phyloP scores from a whole-genome alignment of 2,888 invertebrate species.

The Netelia virgata region DNA sequence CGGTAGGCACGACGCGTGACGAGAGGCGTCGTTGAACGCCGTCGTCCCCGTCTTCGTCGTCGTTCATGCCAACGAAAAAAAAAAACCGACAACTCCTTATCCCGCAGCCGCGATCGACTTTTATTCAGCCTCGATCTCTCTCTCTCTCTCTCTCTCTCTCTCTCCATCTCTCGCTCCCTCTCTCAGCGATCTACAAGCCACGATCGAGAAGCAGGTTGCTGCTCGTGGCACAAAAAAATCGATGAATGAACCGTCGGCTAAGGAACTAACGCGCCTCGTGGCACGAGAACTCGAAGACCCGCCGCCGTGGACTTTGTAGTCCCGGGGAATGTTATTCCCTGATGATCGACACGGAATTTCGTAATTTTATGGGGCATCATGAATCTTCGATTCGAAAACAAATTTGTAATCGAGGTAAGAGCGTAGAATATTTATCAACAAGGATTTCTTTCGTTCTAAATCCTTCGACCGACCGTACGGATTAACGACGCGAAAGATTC shows the following conservation, averaged over 20 bases:
- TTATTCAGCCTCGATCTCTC: constrained; percentile 72
- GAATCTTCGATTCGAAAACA: background rate
- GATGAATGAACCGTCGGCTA: constrained; percentile 80
- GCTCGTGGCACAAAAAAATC: constrained; percentile 79
- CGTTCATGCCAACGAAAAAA: constrained; percentile 17
- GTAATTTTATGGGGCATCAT: constrained; percentile 1
- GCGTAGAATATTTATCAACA: background rate
- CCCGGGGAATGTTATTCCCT: constrained; percentile 35
- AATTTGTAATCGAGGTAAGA: background rate
- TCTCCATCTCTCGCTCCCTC: no score
- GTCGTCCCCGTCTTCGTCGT: constrained; percentile 29
- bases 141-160: no score
- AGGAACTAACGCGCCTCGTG: constrained; percentile 70
- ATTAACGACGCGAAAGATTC: constrained; percentile 6
- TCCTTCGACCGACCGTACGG: background rate
- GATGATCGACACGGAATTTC: constrained; percentile 8
- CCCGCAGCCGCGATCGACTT: constrained; percentile 59
- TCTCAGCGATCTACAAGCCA: constrained; percentile 28
- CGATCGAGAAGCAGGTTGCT: constrained; percentile 72
- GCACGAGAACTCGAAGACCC: background rate
- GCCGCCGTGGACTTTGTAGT: background rate
- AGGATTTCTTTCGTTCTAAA: background rate
- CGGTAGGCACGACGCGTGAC: constrained; percentile 30
- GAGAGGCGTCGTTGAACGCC: constrained; percentile 46
- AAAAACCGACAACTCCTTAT: constrained; percentile 29